Conservation (phyloP, 1,140 invertebrate genomes). For the Cydia strobilella region DNA sequence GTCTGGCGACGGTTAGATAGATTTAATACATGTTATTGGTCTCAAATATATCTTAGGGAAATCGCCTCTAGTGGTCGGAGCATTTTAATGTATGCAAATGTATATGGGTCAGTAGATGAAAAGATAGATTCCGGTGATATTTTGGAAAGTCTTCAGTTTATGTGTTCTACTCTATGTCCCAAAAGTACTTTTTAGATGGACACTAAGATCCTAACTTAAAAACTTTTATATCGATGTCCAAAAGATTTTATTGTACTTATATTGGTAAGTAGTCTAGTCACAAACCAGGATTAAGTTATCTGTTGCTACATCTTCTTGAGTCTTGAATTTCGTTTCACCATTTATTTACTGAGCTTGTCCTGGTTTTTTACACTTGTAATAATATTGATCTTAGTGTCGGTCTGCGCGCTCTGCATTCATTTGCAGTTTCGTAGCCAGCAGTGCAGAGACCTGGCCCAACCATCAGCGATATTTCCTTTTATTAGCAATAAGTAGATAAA, state of each 20-base stretch:
- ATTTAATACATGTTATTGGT: constrained; percentile 29
- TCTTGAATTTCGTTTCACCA: not conserved
- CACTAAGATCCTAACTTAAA: constrained; percentile 51
- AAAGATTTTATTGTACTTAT: constrained; percentile 56
- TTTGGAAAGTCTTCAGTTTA: constrained; percentile 32
- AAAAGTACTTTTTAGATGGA: constrained; percentile 39
- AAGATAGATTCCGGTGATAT: constrained; percentile 34
- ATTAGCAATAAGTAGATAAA: constrained; percentile 51
- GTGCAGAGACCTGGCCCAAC: constrained; percentile 35
- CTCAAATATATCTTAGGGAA: constrained; percentile 26
- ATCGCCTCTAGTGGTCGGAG: constrained; percentile 9
- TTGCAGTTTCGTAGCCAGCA: not conserved
- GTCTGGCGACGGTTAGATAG: constrained; percentile 9
- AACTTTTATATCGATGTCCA: constrained; percentile 38
- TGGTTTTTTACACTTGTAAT: constrained; percentile 19
- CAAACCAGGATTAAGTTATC: constrained; percentile 35
- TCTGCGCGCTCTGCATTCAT: constrained; percentile 1
- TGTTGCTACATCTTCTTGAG: constrained; percentile 11
- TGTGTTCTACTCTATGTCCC: constrained; percentile 32
- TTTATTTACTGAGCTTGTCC: constrained; percentile 7
- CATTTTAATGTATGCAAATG: constrained; percentile 21
- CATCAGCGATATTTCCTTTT: constrained; percentile 46
- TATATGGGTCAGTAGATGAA: constrained; percentile 22
- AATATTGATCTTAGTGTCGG: constrained; percentile 27
- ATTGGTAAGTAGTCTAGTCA: constrained; percentile 63